phyloP scores from a whole-genome alignment of 1,140 invertebrate species.

The Monochamus saltuarius region DNA sequence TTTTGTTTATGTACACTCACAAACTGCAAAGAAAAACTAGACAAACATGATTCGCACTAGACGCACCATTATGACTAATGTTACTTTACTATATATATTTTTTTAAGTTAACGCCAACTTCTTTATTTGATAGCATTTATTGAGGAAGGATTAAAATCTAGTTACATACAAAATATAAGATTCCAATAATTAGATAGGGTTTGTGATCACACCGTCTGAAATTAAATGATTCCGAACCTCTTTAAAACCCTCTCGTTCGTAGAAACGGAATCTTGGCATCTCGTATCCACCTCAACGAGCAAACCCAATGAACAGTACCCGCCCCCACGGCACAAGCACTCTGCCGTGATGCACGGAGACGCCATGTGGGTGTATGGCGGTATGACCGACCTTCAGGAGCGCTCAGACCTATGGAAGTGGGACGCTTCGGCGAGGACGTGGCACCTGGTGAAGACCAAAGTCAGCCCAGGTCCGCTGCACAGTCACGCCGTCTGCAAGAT shows the following conservation, averaged over 20 bases:
- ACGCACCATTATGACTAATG: too few species aligned
- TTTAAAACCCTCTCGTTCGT: conserved; percentile 32
- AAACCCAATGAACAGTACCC: conserved; percentile 57
- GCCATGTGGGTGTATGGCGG: conserved; percentile 88
- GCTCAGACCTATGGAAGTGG: conserved; percentile 84
- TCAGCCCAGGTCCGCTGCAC: conserved; percentile 73
- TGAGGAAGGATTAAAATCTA: too few species aligned
- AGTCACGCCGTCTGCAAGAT: conserved; percentile 81
- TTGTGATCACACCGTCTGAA: too few species aligned
- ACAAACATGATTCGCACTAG: too few species aligned
- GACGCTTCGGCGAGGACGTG: conserved; percentile 62
- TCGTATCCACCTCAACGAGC: conserved; percentile 51
- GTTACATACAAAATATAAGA: too few species aligned
- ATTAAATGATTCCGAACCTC: too few species aligned
- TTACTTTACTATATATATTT: too few species aligned
- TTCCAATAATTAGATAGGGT: too few species aligned
- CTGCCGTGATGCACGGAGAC: conserved; percentile 75
- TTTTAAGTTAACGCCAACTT: too few species aligned
- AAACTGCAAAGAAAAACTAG: too few species aligned
- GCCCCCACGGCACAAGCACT: conserved; percentile 80
- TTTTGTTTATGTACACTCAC: too few species aligned
- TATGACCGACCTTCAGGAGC: conserved; percentile 81
- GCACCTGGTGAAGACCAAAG: conserved; percentile 66
- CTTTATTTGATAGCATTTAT: too few species aligned
- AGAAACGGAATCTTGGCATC: conserved; percentile 78